A percentile compares a stretch with the other conserved stretches of the same genome.
Conservation (phyloP, 2,113 vertebrate genomes). For the Lanius ludovicianus region DNA sequence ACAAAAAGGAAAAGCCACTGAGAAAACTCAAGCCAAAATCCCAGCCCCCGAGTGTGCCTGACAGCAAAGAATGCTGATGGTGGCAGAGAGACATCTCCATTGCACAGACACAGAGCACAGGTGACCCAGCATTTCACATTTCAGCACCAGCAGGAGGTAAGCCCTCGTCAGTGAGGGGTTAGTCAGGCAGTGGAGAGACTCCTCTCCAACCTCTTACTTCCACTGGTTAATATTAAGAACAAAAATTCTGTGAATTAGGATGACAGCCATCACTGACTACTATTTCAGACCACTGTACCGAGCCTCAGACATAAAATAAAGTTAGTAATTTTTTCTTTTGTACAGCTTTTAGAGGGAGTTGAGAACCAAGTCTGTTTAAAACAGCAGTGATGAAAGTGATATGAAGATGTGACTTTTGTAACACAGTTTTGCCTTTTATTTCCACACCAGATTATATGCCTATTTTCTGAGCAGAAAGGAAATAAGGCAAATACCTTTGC, state of each 20-base stretch:
- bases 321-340: neutral
- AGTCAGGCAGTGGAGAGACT: neutral
- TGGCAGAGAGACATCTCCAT: neutral
- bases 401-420: rapidly evolving
- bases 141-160: neutral
- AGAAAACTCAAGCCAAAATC: neutral
- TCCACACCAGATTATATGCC: neutral
- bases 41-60: neutral
- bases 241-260: neutral
- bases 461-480: neutral
- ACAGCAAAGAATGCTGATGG: neutral
- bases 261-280: neutral
- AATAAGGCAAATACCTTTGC: neutral
- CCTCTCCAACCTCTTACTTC: neutral
- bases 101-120: neutral
- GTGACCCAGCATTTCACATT: rapidly evolving
- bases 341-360: neutral
- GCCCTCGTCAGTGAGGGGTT: neutral
- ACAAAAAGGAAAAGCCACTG: neutral
- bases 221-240: neutral
- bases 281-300: neutral
- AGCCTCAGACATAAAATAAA: neutral
- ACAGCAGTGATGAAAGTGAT: neutral
- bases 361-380: neutral
- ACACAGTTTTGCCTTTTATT: neutral